Conservation (phyloP, 2,797 vertebrate genomes). For the Orientallactaga sibirica region DNA sequence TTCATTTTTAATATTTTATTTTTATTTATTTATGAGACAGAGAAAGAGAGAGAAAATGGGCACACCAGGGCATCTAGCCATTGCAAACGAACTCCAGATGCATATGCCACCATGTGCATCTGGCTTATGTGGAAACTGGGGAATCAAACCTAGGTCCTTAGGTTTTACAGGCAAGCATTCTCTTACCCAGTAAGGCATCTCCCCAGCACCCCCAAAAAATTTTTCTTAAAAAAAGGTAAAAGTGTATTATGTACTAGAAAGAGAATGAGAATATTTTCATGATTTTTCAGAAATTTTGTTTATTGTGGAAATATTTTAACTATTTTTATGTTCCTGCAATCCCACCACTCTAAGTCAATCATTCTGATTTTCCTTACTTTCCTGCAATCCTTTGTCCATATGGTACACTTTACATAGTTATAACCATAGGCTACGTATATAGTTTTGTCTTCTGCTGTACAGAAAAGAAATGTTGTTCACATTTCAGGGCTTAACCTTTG, state of each 20-base stretch:
- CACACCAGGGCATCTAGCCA: too few relatives aligned
- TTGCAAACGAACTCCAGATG: too few relatives aligned
- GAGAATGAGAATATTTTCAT: neutral
- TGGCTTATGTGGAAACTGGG: too few relatives aligned
- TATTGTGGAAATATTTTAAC: constrained; percentile 9
- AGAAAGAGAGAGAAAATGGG: too few relatives aligned
- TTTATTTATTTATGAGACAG: too few relatives aligned
- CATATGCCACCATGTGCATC: too few relatives aligned
- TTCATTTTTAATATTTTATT: too few relatives aligned
- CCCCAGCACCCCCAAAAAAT: too few relatives aligned
- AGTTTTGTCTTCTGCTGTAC: constrained; percentile 1
- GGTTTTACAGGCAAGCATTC: too few relatives aligned
- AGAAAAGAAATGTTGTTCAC: constrained; percentile 39
- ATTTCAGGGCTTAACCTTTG: constrained; percentile 53
- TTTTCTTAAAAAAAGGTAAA: neutral
- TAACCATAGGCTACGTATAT: neutral
- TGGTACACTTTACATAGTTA: neutral
- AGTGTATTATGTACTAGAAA: neutral
- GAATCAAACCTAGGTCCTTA: neutral
- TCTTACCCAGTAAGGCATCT: too few relatives aligned
- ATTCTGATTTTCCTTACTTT: neutral
- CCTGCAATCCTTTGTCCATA: neutral
- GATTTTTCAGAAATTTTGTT: constrained; percentile 46
- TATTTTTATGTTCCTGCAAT: neutral
- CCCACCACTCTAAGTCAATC: neutral